A percentile compares a stretch with the other conserved stretches of the same genome.
Conservation (phyloP, 2,888 invertebrate genomes). For the Heliconius charithonia region DNA sequence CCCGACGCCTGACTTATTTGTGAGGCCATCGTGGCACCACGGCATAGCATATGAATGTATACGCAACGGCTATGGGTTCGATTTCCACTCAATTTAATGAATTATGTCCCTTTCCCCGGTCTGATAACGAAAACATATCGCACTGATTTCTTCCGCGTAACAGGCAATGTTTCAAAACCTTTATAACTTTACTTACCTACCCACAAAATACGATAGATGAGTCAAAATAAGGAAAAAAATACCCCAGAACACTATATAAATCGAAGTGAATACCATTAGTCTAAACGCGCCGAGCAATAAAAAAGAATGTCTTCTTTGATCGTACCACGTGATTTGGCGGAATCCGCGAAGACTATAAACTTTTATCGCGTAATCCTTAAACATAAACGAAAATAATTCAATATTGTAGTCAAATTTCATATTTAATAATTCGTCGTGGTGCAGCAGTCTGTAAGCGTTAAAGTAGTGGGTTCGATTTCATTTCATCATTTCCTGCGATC, state of each 20-base stretch:
- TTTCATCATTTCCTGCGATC: no score
- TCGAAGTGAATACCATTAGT: conserved; percentile 28
- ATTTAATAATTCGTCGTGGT: not conserved
- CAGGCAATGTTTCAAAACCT: no score
- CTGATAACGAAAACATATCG: no score
- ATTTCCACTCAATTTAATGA: no score
- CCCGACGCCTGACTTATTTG: no score
- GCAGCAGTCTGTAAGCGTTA: not conserved
- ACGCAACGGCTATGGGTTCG: no score
- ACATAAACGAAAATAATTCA: conserved; percentile 31
- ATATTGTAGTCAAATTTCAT: conserved; percentile 5
- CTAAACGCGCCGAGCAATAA: conserved; percentile 29
- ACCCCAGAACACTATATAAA: not conserved
- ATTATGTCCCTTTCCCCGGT: no score
- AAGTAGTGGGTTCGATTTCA: not conserved
- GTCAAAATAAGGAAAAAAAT: not conserved
- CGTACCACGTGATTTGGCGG: conserved; percentile 26
- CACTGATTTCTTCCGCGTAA: no score
- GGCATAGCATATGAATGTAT: no score
- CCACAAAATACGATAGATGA: not conserved
- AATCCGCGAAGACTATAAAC: conserved; percentile 30
- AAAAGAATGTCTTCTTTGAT: conserved; percentile 30
- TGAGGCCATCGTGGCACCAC: no score
- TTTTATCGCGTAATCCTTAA: conserved; percentile 30
- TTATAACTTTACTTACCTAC: not conserved